Percentiles rank a stretch among this genome's conserved stretches.
Evolutionary conservation across 2,888 invertebrate genomes (phyloP).

Genomic region (Idaea straminata): DNA sequence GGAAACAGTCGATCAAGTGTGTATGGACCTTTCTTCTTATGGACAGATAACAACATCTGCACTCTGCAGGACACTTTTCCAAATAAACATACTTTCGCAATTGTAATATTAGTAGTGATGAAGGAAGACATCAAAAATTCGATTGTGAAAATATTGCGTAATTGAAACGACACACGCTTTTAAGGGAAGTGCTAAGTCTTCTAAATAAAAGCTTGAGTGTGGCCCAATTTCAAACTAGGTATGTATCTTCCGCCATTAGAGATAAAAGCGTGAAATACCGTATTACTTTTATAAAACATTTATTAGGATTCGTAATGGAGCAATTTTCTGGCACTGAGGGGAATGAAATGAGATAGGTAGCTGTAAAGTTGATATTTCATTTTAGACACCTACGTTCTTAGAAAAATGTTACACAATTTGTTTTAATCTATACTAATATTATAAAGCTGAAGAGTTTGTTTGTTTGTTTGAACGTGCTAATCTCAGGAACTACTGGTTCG

Average conservation of each 20-base stretch:
- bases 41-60: too few relatives aligned
- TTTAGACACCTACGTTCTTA: neutral
- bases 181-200: slow-evolving; percentile 9
- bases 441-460: too few relatives aligned
- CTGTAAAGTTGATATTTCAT: neutral
- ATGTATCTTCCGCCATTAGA: slow-evolving; percentile 14
- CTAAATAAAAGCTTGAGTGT: slow-evolving; percentile 20
- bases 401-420: neutral
- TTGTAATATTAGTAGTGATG: too few relatives aligned
- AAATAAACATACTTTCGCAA: too few relatives aligned
- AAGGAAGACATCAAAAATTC: neutral
- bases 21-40: too few relatives aligned
- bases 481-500: too few relatives aligned
- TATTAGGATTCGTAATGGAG: slow-evolving; percentile 21
- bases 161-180: neutral
- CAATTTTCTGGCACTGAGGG: slow-evolving; percentile 21
- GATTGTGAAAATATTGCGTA: neutral
- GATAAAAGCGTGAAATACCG: slow-evolving; percentile 19
- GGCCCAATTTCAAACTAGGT: slow-evolving; percentile 18
- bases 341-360: slow-evolving; percentile 13
- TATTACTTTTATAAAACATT: slow-evolving; percentile 19
- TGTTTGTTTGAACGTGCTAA: too few relatives aligned
- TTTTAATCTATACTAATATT: neutral
- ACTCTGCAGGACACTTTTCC: too few relatives aligned
- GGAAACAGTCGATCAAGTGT: too few relatives aligned